A percentile compares a stretch with the other conserved stretches of the same genome.
phyloP scores from a whole-genome alignment of 2,888 invertebrate genomes.

The Ophioninae sp. region DNA sequence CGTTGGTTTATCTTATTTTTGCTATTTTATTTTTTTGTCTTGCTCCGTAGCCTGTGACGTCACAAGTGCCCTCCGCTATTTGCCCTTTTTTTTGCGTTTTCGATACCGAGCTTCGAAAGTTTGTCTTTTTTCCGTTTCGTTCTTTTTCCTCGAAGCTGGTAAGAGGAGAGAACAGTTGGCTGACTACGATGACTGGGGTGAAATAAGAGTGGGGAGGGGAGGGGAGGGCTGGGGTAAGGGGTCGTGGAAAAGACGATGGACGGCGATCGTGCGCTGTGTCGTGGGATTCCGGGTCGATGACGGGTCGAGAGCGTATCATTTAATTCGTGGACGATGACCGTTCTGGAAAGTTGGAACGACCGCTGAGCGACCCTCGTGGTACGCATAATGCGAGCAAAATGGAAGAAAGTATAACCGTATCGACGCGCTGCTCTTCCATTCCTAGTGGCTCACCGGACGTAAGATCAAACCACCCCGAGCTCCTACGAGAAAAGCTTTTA shows the following conservation, averaged over 20 bases:
- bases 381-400: slow-evolving; percentile 5
- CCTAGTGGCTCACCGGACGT: slow-evolving; percentile 33
- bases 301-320: slow-evolving; percentile 47
- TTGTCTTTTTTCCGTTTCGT: neutral
- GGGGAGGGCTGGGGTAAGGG: neutral
- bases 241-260: no score
- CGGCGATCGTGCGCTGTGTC: slow-evolving; percentile 5
- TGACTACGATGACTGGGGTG: neutral
- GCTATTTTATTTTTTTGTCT: neutral
- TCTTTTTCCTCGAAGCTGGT: slow-evolving; percentile 16
- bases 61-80: slow-evolving; percentile 20
- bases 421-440: slow-evolving; percentile 28
- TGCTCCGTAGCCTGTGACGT: slow-evolving; percentile 12
- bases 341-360: slow-evolving; percentile 54
- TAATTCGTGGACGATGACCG: slow-evolving; percentile 35
- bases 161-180: neutral
- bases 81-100: slow-evolving; percentile 31
- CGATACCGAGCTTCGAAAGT: slow-evolving; percentile 22
- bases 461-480: slow-evolving; percentile 46
- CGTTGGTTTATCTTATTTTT: no score
- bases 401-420: slow-evolving; percentile 31
- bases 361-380: slow-evolving; percentile 2
- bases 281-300: slow-evolving; percentile 56
- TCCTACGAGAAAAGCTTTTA: slow-evolving; percentile 66
- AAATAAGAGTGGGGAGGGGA: neutral